Base-by-base conservation (phyloP, 2,797 vertebrate genomes). In the Centroberyx gerrardi region DNA sequence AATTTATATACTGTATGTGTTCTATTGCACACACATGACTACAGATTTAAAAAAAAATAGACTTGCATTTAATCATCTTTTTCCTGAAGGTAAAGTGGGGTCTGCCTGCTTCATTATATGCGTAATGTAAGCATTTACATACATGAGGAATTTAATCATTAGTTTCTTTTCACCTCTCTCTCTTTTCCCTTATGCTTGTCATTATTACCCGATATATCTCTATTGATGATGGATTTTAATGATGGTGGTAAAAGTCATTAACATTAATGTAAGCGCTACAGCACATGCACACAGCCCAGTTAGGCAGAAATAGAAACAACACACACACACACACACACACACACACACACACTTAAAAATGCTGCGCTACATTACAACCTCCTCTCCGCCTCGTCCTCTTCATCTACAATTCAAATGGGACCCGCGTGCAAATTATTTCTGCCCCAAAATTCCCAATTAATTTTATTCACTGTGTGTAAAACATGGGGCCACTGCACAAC, bases 331-430 rank as follows among this genome's bases (percentile, higher is more conserved):
- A 33, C 51, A 77, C 58, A 60, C 22, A 46, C 63, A 36, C 66
- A 33, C 10, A 2, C 27, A n/a, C 40, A 31, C 36, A 56, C 27
- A 15, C 69, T 78, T 63, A 77, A 80, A 82, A 61, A 78, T 22
- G 60, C 52, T 55, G 69, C 27, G 10, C 8, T 49, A 22, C 63
- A 75, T 64, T 63, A 40, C 38, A 70, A 27, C 48, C 60, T 5
- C 63, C 31, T 60, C 70, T 8, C 7, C 3, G 67, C 38, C 17
- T 60, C 38, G 14, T 60, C 18, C 6, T 55, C 66, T 71, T 87
- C 73, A 89, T 94, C 85, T 94, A 28, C 92, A 92, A 92, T 92
- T 93, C 86, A 92, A 90, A 83, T 87, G 74, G 74, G 53, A 82
- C 75, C 69, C 68, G 70, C 3, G 2, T 78, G 68, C 73, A 90